Evolutionary conservation across 1,140 invertebrate species (phyloP).

Genomic region (Eufriesea mexicana): DNA sequence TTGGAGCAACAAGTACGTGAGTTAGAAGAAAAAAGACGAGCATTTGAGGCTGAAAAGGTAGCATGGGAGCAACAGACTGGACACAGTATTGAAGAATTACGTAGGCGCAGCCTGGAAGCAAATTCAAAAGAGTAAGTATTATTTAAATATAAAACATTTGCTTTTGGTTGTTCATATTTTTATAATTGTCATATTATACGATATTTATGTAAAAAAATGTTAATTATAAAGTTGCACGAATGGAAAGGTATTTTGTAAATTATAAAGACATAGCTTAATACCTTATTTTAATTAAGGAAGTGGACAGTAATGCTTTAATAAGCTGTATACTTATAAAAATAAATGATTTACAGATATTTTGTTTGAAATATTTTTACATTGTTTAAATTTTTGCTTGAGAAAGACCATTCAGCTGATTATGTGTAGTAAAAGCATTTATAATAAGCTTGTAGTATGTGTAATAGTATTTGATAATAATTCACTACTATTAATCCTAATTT

Average conservation of each 20-base stretch:
- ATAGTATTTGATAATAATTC: background rate
- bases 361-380: background rate
- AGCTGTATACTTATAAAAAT: background rate
- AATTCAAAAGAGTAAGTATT: conserved; percentile 92
- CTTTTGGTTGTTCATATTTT: conserved; percentile 23
- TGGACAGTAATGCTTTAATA: conserved; percentile 4
- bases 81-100: conserved; percentile 92
- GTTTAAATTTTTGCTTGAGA: conserved; percentile 23
- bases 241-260: conserved; percentile 23
- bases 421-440: conserved; percentile 11
- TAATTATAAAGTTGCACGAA: conserved; percentile 34
- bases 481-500: conserved; percentile 29
- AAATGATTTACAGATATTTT: background rate
- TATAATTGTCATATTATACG: conserved; percentile 6
- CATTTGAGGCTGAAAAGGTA: conserved; percentile 93
- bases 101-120: conserved; percentile 91
- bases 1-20: conserved; percentile 94
- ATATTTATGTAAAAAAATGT: background rate
- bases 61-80: conserved; percentile 95
- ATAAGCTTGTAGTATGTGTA: conserved; percentile 14
- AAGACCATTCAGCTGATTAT: background rate
- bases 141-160: conserved; percentile 25
- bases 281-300: conserved; percentile 4
- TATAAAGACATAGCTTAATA: background rate
- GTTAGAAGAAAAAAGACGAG: conserved; percentile 93